Conservation (phyloP, 2,797 vertebrate species). For the Hoplostethus atlanticus region DNA sequence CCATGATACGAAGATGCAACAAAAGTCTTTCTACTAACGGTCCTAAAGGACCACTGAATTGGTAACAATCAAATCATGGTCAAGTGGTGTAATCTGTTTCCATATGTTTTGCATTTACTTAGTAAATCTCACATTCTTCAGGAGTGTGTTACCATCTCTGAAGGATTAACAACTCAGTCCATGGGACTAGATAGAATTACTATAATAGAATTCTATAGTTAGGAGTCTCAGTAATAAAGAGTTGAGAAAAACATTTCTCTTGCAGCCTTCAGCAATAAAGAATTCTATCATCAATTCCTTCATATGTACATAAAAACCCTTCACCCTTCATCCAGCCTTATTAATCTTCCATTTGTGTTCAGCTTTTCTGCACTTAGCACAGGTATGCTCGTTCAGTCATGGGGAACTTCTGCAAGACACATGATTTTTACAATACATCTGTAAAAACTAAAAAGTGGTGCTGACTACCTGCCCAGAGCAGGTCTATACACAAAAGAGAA, state of each 20-base stretch:
- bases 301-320: background rate
- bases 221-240: background rate
- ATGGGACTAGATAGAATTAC: background rate
- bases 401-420: background rate
- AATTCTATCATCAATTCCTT: background rate
- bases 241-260: background rate
- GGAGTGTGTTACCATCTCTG: background rate
- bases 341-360: background rate
- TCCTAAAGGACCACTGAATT: too few relatives aligned
- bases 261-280: background rate
- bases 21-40: too few relatives aligned
- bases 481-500: conserved; percentile 3
- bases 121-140: background rate
- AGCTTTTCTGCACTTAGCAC: background rate
- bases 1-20: too few relatives aligned
- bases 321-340: background rate
- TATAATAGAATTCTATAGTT: background rate
- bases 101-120: too few relatives aligned
- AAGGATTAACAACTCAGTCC: background rate
- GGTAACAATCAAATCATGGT: too few relatives aligned
- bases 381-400: background rate
- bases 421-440: too few relatives aligned
- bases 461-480: background rate
- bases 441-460: too few relatives aligned
- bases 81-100: too few relatives aligned